Evolutionary conservation across 1,140 invertebrate genomes (phyloP).

Genomic region (Venustaconcha ellipsiformis): DNA sequence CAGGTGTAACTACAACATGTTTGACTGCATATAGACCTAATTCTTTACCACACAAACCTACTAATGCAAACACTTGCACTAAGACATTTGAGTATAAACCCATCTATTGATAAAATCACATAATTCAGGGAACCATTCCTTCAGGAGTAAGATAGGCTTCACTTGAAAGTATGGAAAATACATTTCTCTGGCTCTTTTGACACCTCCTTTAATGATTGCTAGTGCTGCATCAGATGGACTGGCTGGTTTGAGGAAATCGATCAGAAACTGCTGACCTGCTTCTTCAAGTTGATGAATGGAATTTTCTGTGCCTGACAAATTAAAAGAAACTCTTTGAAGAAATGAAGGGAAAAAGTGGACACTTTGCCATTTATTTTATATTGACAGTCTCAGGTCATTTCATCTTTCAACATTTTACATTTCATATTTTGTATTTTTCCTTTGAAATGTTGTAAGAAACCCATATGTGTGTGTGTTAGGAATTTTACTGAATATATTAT

Average conservation of each 20-base stretch:
- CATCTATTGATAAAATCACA: constrained; percentile 41
- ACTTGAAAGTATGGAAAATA: constrained; percentile 49
- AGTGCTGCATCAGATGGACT: constrained; percentile 50
- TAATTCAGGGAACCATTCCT: constrained; percentile 48
- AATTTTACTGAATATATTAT: no score
- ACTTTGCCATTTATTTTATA: no score
- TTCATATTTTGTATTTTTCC: no score
- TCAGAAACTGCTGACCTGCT: constrained; percentile 38
- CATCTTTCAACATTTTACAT: no score
- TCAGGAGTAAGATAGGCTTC: constrained; percentile 36
- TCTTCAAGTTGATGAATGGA: constrained; percentile 42
- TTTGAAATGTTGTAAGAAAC: no score
- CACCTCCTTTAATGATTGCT: constrained; percentile 53
- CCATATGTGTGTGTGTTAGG: no score
- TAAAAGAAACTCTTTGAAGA: no score
- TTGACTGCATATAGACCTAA: no score
- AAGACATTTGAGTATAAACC: constrained; percentile 33
- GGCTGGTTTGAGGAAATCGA: constrained; percentile 37
- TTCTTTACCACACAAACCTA: no score
- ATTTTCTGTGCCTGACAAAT: constrained; percentile 56
- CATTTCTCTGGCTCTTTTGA: constrained; percentile 43
- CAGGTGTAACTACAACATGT: no score
- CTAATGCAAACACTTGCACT: neutral
- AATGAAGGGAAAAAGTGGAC: no score
- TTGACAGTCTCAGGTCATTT: no score